phyloP scores from a whole-genome alignment of 2,113 vertebrate species.

The Argyrosomus japonicus region DNA sequence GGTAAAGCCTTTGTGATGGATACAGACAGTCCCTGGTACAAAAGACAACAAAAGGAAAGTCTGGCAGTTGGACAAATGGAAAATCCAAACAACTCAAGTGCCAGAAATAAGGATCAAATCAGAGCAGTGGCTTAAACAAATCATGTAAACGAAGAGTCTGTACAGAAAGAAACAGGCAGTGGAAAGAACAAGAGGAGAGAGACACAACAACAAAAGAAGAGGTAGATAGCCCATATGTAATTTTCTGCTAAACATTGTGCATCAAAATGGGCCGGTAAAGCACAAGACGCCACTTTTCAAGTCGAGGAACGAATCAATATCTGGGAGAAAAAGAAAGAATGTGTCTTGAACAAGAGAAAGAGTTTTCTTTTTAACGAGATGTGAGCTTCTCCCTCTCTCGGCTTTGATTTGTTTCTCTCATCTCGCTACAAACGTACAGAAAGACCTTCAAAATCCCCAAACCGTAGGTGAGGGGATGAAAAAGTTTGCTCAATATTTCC shows the following conservation, averaged over 20 bases:
- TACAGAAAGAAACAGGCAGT: slow-evolving; percentile 3
- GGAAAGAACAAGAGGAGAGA: slow-evolving; percentile 10
- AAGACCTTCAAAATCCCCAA: slow-evolving; percentile 7
- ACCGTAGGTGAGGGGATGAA: background rate
- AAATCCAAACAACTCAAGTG: background rate
- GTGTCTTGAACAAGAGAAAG: background rate
- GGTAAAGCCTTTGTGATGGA: slow-evolving; percentile 23
- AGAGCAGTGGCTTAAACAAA: slow-evolving; percentile 25
- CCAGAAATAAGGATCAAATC: slow-evolving; percentile 34
- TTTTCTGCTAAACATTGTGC: slow-evolving; percentile 22
- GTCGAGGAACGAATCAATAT: slow-evolving; percentile 45
- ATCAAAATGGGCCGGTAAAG: slow-evolving; percentile 33
- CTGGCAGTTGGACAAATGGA: slow-evolving; percentile 26
- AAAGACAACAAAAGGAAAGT: slow-evolving; percentile 27
- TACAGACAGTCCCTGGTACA: slow-evolving; percentile 13
- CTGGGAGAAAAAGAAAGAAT: slow-evolving; percentile 5
- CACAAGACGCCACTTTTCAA: slow-evolving; percentile 3
- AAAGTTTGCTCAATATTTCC: background rate
- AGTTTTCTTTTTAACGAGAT: background rate
- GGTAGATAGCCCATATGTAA: background rate
- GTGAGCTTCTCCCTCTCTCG: background rate
- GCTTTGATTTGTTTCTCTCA: slow-evolving; percentile 1
- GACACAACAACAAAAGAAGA: slow-evolving; percentile 3
- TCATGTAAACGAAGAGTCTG: slow-evolving; percentile 1
- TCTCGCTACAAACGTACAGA: background rate